Evolutionary conservation across 2,113 vertebrate species (phyloP).

Genomic region (Poeciliopsis turrubarensis): DNA sequence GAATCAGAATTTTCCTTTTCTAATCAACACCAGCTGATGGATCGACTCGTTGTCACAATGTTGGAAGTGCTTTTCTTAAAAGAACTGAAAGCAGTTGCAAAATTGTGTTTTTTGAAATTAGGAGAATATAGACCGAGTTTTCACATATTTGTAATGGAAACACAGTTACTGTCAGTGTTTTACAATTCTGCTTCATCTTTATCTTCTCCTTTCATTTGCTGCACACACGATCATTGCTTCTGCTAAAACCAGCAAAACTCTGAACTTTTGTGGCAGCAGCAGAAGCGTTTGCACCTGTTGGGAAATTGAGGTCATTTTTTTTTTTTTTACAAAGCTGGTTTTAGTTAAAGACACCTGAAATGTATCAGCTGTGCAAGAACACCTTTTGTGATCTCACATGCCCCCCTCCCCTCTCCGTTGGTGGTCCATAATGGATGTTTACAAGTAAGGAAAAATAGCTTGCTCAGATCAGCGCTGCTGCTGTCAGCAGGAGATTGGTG

Average conservation of each 20-base stretch:
- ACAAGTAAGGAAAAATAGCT: conserved; percentile 42
- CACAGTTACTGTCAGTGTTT: not conserved
- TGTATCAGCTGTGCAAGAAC: conserved; percentile 15
- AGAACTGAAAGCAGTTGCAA: no score
- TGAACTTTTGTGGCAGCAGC: not conserved
- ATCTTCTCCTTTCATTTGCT: not conserved
- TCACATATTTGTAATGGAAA: no score
- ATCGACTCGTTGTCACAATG: no score
- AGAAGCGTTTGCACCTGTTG: conserved; percentile 23
- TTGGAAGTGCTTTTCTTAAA: no score
- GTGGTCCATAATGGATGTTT: conserved; percentile 54
- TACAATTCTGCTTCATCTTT: not conserved
- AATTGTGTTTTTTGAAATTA: no score
- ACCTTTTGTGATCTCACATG: not conserved
- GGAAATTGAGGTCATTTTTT: conserved; percentile 44
- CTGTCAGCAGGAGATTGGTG: conserved; percentile 40
- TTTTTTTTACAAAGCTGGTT: conserved; percentile 19
- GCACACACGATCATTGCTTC: not conserved
- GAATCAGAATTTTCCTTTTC: conserved; percentile 8
- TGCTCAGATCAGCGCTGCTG: conserved; percentile 23
- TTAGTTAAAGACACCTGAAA: conserved; percentile 17
- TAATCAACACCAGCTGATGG: not conserved
- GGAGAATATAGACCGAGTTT: no score
- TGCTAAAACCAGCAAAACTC: not conserved
- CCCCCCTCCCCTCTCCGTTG: not conserved